Conservation (phyloP, 2,888 invertebrate species). For the Standfussiana lucernea region DNA sequence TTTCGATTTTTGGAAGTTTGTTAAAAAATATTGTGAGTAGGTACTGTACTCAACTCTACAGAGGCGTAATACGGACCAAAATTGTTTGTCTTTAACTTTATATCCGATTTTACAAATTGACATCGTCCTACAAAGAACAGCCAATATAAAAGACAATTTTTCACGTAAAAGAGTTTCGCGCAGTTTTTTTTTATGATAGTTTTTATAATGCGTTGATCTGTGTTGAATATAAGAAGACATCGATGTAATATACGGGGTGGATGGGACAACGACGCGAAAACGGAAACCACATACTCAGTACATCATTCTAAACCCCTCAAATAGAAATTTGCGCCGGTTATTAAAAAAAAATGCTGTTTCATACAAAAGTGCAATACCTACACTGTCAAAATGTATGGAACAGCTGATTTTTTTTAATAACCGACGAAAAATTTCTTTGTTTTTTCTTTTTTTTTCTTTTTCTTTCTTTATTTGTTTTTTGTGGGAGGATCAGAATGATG, state of each 20-base stretch:
- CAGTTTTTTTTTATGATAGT: conserved; percentile 53
- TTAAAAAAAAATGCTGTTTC: too few relatives aligned
- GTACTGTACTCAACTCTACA: not conserved
- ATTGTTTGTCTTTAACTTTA: not conserved
- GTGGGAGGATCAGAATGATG: too few relatives aligned
- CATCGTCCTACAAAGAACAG: not conserved
- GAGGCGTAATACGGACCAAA: not conserved
- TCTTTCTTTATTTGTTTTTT: too few relatives aligned
- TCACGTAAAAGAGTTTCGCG: conserved; percentile 44
- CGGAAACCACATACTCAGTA: too few relatives aligned
- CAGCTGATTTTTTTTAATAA: too few relatives aligned
- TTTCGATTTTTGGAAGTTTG: not conserved
- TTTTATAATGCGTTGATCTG: conserved; percentile 56
- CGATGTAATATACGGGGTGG: conserved; percentile 65
- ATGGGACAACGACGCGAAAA: too few relatives aligned
- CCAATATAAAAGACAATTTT: conserved; percentile 62
- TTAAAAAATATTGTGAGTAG: not conserved
- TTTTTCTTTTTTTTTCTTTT: too few relatives aligned
- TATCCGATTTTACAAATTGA: not conserved
- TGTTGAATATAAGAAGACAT: conserved; percentile 56
- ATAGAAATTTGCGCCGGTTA: too few relatives aligned
- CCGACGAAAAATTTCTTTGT: too few relatives aligned
- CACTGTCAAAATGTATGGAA: too few relatives aligned
- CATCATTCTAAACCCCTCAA: too few relatives aligned
- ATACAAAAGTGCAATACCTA: too few relatives aligned